These are phyloP conservation scores for Sebastes fasciatus DNA, from an alignment of 2,113 vertebrate species.

Conservation along the genomic window DNA sequence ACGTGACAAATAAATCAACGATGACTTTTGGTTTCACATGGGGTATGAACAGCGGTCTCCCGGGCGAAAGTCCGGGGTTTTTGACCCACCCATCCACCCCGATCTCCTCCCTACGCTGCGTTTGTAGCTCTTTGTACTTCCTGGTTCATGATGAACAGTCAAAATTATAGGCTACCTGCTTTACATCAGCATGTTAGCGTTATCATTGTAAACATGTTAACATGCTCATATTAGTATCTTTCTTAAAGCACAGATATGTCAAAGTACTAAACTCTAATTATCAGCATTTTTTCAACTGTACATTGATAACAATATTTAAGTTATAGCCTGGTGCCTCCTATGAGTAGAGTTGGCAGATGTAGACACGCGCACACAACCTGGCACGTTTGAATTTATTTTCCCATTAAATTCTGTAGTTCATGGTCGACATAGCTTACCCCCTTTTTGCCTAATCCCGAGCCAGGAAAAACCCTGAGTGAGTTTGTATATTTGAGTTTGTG, in stretches of 20 bases:
- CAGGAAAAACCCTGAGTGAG: neutral
- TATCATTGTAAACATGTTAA: neutral
- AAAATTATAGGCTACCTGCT: neutral
- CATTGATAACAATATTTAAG: neutral
- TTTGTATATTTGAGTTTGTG: conserved; percentile 32
- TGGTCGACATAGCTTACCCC: neutral
- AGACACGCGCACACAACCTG: neutral
- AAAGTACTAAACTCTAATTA: neutral
- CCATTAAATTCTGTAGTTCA: neutral
- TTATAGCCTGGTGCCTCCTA: neutral
- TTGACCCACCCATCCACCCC: no score
- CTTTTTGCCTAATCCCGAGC: neutral
- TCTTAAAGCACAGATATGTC: neutral
- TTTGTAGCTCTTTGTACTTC: no score
- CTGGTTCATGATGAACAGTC: neutral
- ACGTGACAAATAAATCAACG: no score
- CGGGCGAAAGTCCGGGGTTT: no score
- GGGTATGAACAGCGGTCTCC: no score
- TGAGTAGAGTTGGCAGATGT: neutral
- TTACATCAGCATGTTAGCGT: neutral
- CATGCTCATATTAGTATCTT: neutral
- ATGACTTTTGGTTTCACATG: no score
- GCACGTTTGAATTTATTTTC: neutral
- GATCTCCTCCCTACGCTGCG: no score
- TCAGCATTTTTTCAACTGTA: neutral